Base-by-base conservation (phyloP, 1,140 invertebrate genomes). In the Penaeus japonicus region DNA sequence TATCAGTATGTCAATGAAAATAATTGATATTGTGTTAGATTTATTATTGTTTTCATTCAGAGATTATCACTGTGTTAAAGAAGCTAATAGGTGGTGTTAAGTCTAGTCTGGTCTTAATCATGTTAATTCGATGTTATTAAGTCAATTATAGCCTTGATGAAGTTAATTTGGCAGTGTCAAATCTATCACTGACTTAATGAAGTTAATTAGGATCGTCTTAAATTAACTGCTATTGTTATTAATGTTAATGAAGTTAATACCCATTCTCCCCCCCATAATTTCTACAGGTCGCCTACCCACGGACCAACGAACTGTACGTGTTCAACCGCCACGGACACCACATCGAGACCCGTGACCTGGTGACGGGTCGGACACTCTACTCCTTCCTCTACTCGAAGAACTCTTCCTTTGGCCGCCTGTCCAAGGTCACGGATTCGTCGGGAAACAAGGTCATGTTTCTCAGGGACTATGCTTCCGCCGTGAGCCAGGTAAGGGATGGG, bases 301-400 rank as follows among this genome's bases (percentile, higher is more conserved):
- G 95, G 0, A 96, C 96, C 0, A 96, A 97, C 90, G 98, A 99
- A 93, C 94, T 99, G 54, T 99, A 98, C 91, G 96, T 98, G 0
- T 99, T 99, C 92, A 95, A 95, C 91, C 90, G 90, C 24, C 90
- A 98, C 92, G 98, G 98, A 0, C 98, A 99, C 92, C 98, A 99
- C 92, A 96, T 97, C 30, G 95, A 96, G 4, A 99, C 98, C 0
- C 97, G 97, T 92, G 97, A 98, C 92, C 93, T 99, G 62, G 96
- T 97, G 59, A 98, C 97, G 0, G 96, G 96, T 35, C 97, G 97
- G 93, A 96, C 96, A 0, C 95, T 97, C 91, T 99, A 99, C 92
- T 97, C 97, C 39, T 99, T 99, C 93, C 94, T 98, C 1, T 99
- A 99, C 93, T 98, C 96, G 27, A 98, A 99, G 92, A 99, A 99